Percentiles rank a stretch among this genome's conserved stretches.
Conservation (phyloP, 2,888 invertebrate species). For the Eupithecia vulgata region DNA sequence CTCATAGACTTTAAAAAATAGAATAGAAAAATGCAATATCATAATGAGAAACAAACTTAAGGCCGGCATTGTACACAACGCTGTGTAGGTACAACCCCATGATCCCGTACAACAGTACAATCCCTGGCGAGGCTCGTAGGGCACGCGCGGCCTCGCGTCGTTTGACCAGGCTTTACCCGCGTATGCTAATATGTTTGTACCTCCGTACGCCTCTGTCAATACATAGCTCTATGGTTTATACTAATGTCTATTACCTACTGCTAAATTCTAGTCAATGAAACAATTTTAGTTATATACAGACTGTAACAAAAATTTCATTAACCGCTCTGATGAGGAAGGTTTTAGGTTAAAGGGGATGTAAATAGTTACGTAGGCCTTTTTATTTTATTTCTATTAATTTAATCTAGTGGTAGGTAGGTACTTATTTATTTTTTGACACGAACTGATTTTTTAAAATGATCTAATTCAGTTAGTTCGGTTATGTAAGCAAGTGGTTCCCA, state of each 20-base stretch:
- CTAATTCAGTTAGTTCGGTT: too few relatives aligned
- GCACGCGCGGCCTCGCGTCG: constrained; percentile 73
- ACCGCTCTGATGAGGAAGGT: too few relatives aligned
- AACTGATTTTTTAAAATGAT: too few relatives aligned
- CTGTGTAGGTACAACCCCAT: neutral
- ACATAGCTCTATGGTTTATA: constrained; percentile 30
- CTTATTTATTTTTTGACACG: too few relatives aligned
- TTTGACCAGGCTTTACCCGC: constrained; percentile 73
- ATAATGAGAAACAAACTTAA: constrained; percentile 9
- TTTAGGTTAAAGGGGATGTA: too few relatives aligned
- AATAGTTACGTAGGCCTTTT: too few relatives aligned
- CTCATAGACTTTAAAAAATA: neutral
- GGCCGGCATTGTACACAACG: neutral
- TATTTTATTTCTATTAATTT: too few relatives aligned
- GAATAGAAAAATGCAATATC: neutral
- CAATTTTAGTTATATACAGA: neutral
- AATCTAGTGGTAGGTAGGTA: too few relatives aligned
- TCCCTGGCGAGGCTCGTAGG: constrained; percentile 64
- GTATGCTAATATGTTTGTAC: constrained; percentile 78
- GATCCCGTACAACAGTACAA: constrained; percentile 48
- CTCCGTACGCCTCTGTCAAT: constrained; percentile 58
- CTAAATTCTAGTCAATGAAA: neutral
- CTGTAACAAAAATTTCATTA: too few relatives aligned
- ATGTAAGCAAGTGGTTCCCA: too few relatives aligned
- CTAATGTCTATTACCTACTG: neutral